Evolutionary conservation across 2,797 vertebrate species (phyloP), one percentile per base, ranked within the genome.

Genomic region (Passerculus sandwichensis): DNA sequence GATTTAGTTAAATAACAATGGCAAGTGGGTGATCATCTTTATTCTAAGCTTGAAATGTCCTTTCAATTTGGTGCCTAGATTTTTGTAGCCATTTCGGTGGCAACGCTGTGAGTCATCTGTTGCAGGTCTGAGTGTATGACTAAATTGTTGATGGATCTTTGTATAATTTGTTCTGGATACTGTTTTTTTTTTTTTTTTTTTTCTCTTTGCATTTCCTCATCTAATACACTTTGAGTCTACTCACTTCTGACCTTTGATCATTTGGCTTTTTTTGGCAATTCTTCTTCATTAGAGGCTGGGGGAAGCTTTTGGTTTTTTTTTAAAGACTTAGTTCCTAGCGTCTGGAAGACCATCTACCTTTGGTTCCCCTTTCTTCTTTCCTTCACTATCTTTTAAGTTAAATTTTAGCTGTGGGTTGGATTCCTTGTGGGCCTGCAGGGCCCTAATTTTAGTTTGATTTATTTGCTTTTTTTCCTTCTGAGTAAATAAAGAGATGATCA

Each of bases 271-370:
- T 91, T 6, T 5, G 34, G 29, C 6, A 18, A 6, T 50, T 6
- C 10, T 44, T 70, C 26, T 70, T 69, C 50, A 44, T 0, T 73
- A 32, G 54, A 85, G 15, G 13, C 20, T 79, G 6, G 9, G 15
- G 13, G 2, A 14, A 66, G 6, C 4, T 25, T 54, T 48, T 38
- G 5, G 1, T 6, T 53, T 65, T 34, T 34, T 18, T 11, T 5
- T 1, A 6, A 44, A 57, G 0, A 2, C 5, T 26, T 69, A 23
- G 4, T 36, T 70, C 11, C 15, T 79, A 5, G 18, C 5, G 16
- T 42, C 30, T 77, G 17, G 9, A 66, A 74, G 23, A 80, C 26
- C 15, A 9, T 48, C 40, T 66, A 2, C 3, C 4, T 12, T 50
- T 82, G 8, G 8, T 32, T 80, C 20, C 5, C 1, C 5, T 38